phyloP scores from a whole-genome alignment of 1,140 invertebrate genomes.

The Tyrophagus putrescentiae region DNA sequence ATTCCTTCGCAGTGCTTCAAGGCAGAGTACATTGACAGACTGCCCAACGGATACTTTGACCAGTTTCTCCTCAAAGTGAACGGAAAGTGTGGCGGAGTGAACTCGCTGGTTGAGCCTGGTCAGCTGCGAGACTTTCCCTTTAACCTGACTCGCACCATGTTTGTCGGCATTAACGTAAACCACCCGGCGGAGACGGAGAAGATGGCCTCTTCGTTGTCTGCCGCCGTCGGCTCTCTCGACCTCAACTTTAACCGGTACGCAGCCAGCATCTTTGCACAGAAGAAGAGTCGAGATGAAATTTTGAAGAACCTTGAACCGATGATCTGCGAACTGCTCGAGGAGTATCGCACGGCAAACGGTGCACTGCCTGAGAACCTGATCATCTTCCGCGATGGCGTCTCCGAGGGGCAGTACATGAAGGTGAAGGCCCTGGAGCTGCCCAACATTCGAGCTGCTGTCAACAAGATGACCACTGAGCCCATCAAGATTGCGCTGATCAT shows the following conservation, averaged over 20 bases:
- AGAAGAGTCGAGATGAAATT: conserved; percentile 20
- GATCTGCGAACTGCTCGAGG: conserved; percentile 41
- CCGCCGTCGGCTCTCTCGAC: conserved; percentile 36
- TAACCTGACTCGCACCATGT: conserved; percentile 37
- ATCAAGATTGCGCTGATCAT: conserved; percentile 20
- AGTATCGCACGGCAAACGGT: conserved; percentile 20
- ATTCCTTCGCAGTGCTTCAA: conserved; percentile 69
- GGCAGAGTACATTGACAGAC: conserved; percentile 37
- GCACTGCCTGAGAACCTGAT: conserved; percentile 32
- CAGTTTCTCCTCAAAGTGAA: conserved; percentile 74
- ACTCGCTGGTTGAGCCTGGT: neutral
- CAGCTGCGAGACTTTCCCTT: neutral
- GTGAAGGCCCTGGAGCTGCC: conserved; percentile 26
- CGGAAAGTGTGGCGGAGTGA: conserved; percentile 60
- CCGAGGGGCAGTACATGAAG: conserved; percentile 35
- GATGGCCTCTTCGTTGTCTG: conserved; percentile 62
- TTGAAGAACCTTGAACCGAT: conserved; percentile 49
- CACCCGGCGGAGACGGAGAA: conserved; percentile 56
- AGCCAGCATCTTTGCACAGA: conserved; percentile 17
- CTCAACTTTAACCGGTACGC: conserved; percentile 19
- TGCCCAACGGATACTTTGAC: conserved; percentile 36
- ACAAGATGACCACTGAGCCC: conserved; percentile 26
- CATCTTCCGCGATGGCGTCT: conserved; percentile 37
- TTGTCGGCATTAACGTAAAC: conserved; percentile 72
- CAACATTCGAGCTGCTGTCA: conserved; percentile 21